Percentiles rank a stretch among this genome's conserved stretches.
phyloP scores from a whole-genome alignment of 2,888 invertebrate genomes.

The Pseudolycoriella hygida region DNA sequence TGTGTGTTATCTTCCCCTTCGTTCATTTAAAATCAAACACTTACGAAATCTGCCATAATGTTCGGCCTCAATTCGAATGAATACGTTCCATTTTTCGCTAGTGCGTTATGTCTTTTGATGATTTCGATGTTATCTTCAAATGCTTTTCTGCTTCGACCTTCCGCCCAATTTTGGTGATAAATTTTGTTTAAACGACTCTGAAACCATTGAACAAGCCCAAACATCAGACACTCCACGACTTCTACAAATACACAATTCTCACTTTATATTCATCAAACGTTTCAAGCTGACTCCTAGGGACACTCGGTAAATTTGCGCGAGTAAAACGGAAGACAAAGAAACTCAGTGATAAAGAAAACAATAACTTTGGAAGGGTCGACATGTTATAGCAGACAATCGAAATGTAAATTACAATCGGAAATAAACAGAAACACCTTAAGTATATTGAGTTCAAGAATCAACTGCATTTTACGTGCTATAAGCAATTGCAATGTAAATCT shows the following conservation, averaged over 20 bases:
- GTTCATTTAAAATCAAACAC: constrained; percentile 2
- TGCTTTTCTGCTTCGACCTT: constrained; percentile 26
- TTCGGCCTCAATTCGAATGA: constrained; percentile 50
- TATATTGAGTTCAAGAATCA: no score
- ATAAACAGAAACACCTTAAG: no score
- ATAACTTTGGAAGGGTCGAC: no score
- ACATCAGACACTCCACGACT: neutral
- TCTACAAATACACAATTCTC: neutral
- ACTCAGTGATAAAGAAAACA: no score
- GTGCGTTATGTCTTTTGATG: constrained; percentile 49
- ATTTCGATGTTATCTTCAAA: constrained; percentile 48
- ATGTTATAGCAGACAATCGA: no score
- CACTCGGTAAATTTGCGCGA: no score
- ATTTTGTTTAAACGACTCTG: constrained; percentile 7
- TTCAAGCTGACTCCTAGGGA: no score
- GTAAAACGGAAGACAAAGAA: no score
- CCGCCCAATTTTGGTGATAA: constrained; percentile 19
- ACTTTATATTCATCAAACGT: neutral
- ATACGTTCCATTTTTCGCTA: constrained; percentile 42
- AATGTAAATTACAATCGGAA: no score
- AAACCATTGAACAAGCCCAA: neutral
- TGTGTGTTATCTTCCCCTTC: no score
- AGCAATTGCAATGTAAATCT: no score
- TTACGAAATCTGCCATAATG: constrained; percentile 55
- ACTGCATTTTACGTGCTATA: no score